A percentile compares a stretch with the other conserved stretches of the same genome.
Evolutionary conservation across 2,888 invertebrate species (phyloP).

Genomic region (Zygothrica quintamaculata): DNA sequence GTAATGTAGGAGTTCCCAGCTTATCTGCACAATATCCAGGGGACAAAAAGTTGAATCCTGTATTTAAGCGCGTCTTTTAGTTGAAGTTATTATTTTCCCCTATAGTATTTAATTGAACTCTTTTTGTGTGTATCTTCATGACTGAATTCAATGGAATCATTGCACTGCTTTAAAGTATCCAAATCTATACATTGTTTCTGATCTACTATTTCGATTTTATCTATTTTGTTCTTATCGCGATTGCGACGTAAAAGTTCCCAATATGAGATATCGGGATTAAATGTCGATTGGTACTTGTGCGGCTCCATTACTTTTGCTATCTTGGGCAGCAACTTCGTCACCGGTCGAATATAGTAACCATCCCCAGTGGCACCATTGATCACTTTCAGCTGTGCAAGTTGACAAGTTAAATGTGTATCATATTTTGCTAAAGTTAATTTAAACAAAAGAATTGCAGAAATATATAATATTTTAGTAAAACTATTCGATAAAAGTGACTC

Average conservation of each 20-base stretch:
- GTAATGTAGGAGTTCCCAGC: too few relatives aligned
- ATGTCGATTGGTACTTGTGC: constrained; percentile 6
- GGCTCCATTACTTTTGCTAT: not conserved
- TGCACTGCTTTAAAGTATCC: too few relatives aligned
- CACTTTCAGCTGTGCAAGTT: constrained; percentile 21
- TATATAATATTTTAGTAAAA: not conserved
- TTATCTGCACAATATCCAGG: too few relatives aligned
- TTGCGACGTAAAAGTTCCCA: constrained; percentile 22
- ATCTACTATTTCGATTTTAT: not conserved
- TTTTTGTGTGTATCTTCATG: too few relatives aligned
- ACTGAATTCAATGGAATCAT: too few relatives aligned
- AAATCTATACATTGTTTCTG: too few relatives aligned
- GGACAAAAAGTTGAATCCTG: too few relatives aligned
- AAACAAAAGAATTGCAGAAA: not conserved
- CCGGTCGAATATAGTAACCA: constrained; percentile 38
- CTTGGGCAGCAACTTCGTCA: not conserved
- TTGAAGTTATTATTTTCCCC: too few relatives aligned
- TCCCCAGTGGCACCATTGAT: constrained; percentile 47
- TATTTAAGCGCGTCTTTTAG: too few relatives aligned
- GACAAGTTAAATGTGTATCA: constrained; percentile 17
- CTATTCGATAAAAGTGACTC: not conserved
- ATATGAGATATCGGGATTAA: constrained; percentile 15
- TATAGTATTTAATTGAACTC: too few relatives aligned
- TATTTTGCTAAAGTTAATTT: constrained; percentile 9
- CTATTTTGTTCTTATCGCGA: not conserved